Conservation (phyloP, 2,113 vertebrate genomes). For the Heterotilapia buettikoferi region DNA sequence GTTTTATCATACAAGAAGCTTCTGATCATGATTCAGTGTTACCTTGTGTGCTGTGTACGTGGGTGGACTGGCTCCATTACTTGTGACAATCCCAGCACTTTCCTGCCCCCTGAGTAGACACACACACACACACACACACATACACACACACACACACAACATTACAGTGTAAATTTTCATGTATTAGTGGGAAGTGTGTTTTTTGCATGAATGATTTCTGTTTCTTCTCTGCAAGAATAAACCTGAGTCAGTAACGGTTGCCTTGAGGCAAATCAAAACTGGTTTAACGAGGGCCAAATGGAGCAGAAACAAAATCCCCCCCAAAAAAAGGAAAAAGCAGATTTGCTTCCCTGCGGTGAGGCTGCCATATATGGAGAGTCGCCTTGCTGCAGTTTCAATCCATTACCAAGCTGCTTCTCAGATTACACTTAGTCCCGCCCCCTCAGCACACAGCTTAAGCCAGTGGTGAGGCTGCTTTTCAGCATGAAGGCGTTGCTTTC, state of each 20-base stretch:
- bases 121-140: constrained; percentile 18
- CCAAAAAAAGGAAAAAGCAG: neutral
- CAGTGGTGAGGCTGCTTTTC: constrained; percentile 87
- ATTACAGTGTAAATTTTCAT: neutral
- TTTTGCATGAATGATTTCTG: neutral
- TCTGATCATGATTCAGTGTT: constrained; percentile 17
- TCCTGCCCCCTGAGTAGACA: constrained; percentile 87
- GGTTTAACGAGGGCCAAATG: constrained; percentile 29
- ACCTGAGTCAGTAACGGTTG: neutral
- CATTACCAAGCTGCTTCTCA: constrained; percentile 84
- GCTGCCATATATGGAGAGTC: constrained; percentile 55
- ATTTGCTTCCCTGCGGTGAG: constrained; percentile 13
- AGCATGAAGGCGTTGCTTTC: constrained; percentile 78
- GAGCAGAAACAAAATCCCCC: neutral
- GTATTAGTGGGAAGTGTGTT: neutral
- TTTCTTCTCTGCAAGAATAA: neutral
- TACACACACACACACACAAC: constrained; percentile 20
- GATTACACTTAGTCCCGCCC: constrained; percentile 78
- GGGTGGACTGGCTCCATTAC: constrained; percentile 84
- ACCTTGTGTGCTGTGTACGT: constrained; percentile 90
- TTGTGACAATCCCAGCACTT: constrained; percentile 94
- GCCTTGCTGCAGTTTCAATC: constrained; percentile 59
- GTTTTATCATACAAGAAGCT: neutral
- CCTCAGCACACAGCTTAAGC: constrained; percentile 87
- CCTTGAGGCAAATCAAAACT: constrained; percentile 52